These are phyloP conservation scores for Agonopterix arenella DNA, from an alignment of 2,888 invertebrate species.

Conservation along the genomic window DNA sequence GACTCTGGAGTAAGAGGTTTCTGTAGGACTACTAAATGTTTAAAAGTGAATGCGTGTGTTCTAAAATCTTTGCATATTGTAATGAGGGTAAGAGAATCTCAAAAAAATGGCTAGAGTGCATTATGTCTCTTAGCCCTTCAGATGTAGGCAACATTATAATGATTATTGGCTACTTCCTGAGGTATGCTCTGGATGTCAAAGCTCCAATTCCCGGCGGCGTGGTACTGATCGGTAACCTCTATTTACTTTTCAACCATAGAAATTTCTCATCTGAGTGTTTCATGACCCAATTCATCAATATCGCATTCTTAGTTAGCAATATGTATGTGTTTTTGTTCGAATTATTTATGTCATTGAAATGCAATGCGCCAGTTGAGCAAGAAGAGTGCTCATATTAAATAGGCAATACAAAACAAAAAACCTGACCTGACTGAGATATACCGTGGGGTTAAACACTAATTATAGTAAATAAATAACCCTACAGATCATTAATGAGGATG, in stretches of 20 bases:
- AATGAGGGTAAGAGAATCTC: no score
- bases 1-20: no score
- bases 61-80: no score
- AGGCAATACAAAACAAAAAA: no score
- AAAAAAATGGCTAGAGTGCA: no score
- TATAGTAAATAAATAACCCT: slow-evolving; percentile 21
- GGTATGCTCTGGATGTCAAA: slow-evolving; percentile 36
- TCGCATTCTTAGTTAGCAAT: slow-evolving; percentile 47
- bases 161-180: slow-evolving; percentile 54
- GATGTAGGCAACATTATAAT: slow-evolving; percentile 51
- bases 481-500: slow-evolving; percentile 38
- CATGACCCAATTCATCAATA: slow-evolving; percentile 35
- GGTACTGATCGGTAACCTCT: slow-evolving; percentile 51
- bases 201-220: slow-evolving; percentile 55
- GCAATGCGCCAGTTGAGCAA: no score
- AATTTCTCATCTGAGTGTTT: slow-evolving; percentile 32
- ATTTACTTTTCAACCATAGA: slow-evolving; percentile 42
- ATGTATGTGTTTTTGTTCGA: slow-evolving; percentile 49
- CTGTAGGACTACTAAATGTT: no score
- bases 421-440: no score
- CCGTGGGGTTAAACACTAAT: no score
- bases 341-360: slow-evolving; percentile 19
- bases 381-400: no score
- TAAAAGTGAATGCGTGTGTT: no score
- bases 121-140: slow-evolving; percentile 10